phyloP scores from a whole-genome alignment of 2,888 invertebrate species.

The Gonocerus acuteangulatus region DNA sequence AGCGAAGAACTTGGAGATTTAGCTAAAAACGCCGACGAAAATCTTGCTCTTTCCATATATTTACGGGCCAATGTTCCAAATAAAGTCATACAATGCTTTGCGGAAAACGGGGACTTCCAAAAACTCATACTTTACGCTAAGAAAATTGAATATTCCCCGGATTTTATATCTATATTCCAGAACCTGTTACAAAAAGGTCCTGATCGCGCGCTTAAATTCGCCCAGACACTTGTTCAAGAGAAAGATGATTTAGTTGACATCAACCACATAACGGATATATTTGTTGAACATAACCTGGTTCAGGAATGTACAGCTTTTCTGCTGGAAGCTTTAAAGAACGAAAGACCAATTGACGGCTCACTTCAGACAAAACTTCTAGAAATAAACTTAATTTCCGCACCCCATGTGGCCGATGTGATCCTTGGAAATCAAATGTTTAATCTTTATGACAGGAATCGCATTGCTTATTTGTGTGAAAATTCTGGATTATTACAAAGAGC shows the following conservation, averaged over 20 bases:
- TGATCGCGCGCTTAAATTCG: constrained; percentile 90
- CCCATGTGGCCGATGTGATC: constrained; percentile 98
- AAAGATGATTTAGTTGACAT: constrained; percentile 97
- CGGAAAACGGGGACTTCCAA: constrained; percentile 98
- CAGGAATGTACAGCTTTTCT: constrained; percentile 98
- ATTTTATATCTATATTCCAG: constrained; percentile 90
- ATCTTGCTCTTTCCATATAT: constrained; percentile 93
- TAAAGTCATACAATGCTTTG: constrained; percentile 97
- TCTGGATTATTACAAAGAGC: constrained; percentile 94
- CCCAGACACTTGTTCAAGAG: constrained; percentile 94
- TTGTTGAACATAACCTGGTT: constrained; percentile 99
- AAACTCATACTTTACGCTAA: constrained; percentile 99
- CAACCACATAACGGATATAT: constrained; percentile 80
- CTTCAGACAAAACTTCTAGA: constrained; percentile 93
- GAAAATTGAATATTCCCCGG: constrained; percentile 94
- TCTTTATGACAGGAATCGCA: constrained; percentile 95
- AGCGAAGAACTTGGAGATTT: constrained; percentile 98
- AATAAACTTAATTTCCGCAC: constrained; percentile 98
- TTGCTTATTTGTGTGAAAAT: constrained; percentile 98
- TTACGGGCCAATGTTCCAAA: constrained; percentile 97
- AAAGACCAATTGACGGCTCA: constrained; percentile 90
- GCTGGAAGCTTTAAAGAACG: constrained; percentile 93
- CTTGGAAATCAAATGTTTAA: constrained; percentile 99
- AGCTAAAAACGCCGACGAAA: constrained; percentile 94
- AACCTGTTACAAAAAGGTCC: constrained; percentile 95